Base-by-base conservation (phyloP, 2,113 vertebrate genomes). In the Narcine bancroftii region DNA sequence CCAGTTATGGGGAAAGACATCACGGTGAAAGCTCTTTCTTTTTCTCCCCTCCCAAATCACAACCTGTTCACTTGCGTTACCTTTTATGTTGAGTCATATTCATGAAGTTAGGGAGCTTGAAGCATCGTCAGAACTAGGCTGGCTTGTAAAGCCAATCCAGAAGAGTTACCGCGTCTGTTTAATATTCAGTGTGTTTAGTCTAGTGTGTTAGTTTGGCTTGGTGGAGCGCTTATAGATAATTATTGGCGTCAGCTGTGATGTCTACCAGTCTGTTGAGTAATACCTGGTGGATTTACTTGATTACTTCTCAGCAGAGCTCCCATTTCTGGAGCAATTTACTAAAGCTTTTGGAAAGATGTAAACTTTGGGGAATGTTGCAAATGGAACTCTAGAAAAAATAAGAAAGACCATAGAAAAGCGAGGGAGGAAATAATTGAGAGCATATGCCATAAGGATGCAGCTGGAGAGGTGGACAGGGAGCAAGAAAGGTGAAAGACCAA, bases 121-220 rank as follows among this genome's bases (percentile, higher is more conserved):
- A 60, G 33, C 5, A 19, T 60, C 5, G 4, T n/a, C 47, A n/a
- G 19, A 60, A 53, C 53, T 81, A 56, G 36, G 15, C 53, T 85
- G 77, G 81, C n/a, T n/a, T n/a, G 17, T 1, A 9, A 87, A 87
- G 50, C 15, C n/a, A 39, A 17, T 19, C 4, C 17, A 60, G 36
- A 36, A 56, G 53, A 87, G 60, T 87, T 56, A 87, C 81, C 33
- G 9, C 19, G n/a, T 87, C 81, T 87, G 81, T 87, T 87, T 87
- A 87, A 87, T 87, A 87, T 60, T 85, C 50, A 83, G 50, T 87
- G 53, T 87, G 81, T 87, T 87, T 87, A 87, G 81, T 85, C 81
- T 85, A 56, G 81, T 60, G 1, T 87, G 81, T 60, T 87, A n/a
- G 81, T 87, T 87, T 87, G 33, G 81, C 81, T n/a, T 87, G 53